Evolutionary conservation across 2,888 invertebrate genomes (phyloP).

Genomic region (Rambutsinella grinnellia): DNA sequence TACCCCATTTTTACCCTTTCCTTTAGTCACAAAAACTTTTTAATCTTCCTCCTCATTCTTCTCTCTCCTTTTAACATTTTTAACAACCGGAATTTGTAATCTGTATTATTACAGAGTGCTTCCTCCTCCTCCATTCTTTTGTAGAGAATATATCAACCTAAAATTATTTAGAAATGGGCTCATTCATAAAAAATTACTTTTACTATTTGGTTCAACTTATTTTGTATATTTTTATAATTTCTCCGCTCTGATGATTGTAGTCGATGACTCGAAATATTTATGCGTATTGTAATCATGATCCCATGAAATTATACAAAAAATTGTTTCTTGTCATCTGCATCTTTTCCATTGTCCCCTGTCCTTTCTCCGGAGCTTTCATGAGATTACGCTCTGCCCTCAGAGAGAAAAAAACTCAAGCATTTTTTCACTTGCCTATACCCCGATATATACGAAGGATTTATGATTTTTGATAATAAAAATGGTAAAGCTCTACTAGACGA

Average conservation of each 20-base stretch:
- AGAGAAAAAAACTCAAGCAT: slow-evolving; percentile 11
- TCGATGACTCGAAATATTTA: slow-evolving; percentile 34
- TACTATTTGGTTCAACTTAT: not conserved
- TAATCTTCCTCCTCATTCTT: not conserved
- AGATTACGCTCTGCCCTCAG: slow-evolving; percentile 1
- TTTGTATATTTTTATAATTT: not conserved
- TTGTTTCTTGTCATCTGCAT: slow-evolving; percentile 32
- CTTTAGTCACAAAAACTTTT: no score
- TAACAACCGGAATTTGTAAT: not conserved
- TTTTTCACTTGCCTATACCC: no score
- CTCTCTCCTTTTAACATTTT: not conserved
- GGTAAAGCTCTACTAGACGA: slow-evolving; percentile 8
- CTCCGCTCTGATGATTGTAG: slow-evolving; percentile 16
- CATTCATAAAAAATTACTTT: slow-evolving; percentile 16
- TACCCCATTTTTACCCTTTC: not conserved
- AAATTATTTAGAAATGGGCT: no score
- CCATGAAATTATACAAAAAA: slow-evolving; percentile 51
- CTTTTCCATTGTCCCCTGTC: no score
- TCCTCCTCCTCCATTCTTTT: not conserved
- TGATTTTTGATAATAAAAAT: slow-evolving; percentile 40
- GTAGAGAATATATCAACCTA: no score
- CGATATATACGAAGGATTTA: slow-evolving; percentile 44
- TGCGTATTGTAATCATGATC: slow-evolving; percentile 45
- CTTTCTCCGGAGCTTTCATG: no score
- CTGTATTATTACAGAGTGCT: no score